These are phyloP conservation scores for Danio albolineatus DNA, from an alignment of 2,797 vertebrate genomes.

Conservation along the genomic window DNA sequence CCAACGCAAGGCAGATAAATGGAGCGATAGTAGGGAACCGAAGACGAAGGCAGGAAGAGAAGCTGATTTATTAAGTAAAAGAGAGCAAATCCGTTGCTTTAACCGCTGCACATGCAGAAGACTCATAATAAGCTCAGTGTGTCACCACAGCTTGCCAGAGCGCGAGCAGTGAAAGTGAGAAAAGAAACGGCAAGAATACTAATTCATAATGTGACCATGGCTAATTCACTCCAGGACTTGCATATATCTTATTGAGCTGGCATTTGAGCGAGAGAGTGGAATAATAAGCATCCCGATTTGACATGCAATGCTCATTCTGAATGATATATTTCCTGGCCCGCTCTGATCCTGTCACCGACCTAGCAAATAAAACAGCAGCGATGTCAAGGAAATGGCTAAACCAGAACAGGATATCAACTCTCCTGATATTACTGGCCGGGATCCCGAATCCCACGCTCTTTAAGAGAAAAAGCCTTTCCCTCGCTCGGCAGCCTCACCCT, in stretches of 20 bases:
- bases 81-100: constrained; percentile 38
- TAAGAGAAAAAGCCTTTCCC: constrained; percentile 21
- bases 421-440: constrained; percentile 45
- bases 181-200: constrained; percentile 42
- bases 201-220: constrained; percentile 46
- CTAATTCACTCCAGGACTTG: constrained; percentile 50
- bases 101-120: constrained; percentile 43
- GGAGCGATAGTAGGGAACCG: constrained; percentile 2
- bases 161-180: constrained; percentile 48
- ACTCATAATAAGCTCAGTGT: constrained; percentile 65
- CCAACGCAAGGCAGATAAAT: not conserved
- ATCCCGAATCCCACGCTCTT: constrained; percentile 55
- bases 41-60: constrained; percentile 13
- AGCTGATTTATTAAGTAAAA: constrained; percentile 55
- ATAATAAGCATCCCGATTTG: constrained; percentile 25
- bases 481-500: constrained; percentile 31
- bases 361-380: constrained; percentile 51
- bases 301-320: constrained; percentile 35
- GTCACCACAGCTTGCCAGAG: constrained; percentile 58
- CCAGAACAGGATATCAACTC: constrained; percentile 48
- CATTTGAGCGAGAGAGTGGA: constrained; percentile 5
- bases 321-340: constrained; percentile 36
- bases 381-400: constrained; percentile 41
- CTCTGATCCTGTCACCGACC: constrained; percentile 41
- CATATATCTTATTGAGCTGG: constrained; percentile 33